Conservation (phyloP, 2,113 vertebrate species). For the Aspiorhynchus laticeps region DNA sequence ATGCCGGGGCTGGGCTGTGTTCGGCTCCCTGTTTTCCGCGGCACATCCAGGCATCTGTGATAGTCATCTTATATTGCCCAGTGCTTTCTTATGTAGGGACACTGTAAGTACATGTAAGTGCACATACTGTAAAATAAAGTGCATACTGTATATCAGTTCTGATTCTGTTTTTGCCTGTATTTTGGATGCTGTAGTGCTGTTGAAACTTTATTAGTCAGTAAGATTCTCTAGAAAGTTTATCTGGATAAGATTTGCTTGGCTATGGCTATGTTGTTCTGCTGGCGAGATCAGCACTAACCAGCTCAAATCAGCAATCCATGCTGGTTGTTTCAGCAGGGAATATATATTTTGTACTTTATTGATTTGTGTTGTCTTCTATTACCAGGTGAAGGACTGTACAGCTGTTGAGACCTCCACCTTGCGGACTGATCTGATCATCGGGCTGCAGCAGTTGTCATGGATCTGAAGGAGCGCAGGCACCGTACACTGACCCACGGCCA, state of each 20-base stretch:
- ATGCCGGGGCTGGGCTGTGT: neutral
- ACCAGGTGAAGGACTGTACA: constrained; percentile 50
- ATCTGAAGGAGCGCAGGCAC: constrained; percentile 90
- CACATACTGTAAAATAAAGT: too few species aligned
- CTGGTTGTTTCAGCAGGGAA: neutral
- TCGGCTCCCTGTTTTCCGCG: neutral
- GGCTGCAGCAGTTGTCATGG: constrained; percentile 75
- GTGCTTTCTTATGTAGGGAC: too few species aligned
- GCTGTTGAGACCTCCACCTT: constrained; percentile 47
- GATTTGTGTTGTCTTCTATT: constrained; percentile 2
- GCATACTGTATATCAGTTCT: too few species aligned
- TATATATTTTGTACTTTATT: neutral
- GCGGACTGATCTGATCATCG: neutral
- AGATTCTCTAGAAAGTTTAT: neutral
- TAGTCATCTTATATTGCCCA: too few species aligned
- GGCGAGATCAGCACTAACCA: neutral
- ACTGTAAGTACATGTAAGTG: too few species aligned
- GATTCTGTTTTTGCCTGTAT: neutral
- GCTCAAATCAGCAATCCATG: neutral
- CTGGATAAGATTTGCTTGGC: neutral
- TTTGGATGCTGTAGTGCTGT: neutral
- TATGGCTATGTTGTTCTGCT: neutral
- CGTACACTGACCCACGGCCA: constrained; percentile 88
- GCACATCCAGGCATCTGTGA: constrained; percentile 50
- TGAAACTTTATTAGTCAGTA: neutral